Conservation (phyloP, 2,888 invertebrate species). For the Labia minor region DNA sequence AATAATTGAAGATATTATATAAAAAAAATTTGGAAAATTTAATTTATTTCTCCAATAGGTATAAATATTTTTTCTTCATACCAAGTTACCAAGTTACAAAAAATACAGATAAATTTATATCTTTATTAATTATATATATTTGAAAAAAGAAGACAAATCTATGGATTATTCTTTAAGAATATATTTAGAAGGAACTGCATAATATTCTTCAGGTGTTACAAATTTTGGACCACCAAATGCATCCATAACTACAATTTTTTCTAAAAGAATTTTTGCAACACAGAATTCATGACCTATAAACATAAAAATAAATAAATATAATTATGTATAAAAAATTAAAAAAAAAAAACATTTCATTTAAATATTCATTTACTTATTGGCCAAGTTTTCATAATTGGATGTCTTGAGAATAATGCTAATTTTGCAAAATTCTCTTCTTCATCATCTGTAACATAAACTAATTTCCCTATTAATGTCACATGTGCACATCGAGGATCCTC, state of each 20-base stretch:
- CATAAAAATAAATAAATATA: no score
- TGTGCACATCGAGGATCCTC: slow-evolving; percentile 69
- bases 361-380: slow-evolving; percentile 46
- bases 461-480: slow-evolving; percentile 53
- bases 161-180: not conserved
- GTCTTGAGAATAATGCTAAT: slow-evolving; percentile 51
- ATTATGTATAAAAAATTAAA: not conserved
- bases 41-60: no score
- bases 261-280: slow-evolving; percentile 45
- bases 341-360: no score
- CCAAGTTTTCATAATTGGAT: slow-evolving; percentile 59
- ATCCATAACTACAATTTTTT: slow-evolving; percentile 63
- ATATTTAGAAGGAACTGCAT: slow-evolving; percentile 35
- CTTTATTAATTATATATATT: no score
- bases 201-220: slow-evolving; percentile 52
- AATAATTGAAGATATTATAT: no score
- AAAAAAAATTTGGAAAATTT: no score
- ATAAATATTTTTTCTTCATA: no score
- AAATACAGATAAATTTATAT: no score
- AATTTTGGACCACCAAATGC: slow-evolving; percentile 67
- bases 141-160: not conserved
- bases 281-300: slow-evolving; percentile 52
- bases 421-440: not conserved
- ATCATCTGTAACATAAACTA: not conserved
- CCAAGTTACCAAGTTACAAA: no score